These are phyloP conservation scores for Muscina levida DNA, from an alignment of 2,888 invertebrate genomes.

Conservation along the genomic window DNA sequence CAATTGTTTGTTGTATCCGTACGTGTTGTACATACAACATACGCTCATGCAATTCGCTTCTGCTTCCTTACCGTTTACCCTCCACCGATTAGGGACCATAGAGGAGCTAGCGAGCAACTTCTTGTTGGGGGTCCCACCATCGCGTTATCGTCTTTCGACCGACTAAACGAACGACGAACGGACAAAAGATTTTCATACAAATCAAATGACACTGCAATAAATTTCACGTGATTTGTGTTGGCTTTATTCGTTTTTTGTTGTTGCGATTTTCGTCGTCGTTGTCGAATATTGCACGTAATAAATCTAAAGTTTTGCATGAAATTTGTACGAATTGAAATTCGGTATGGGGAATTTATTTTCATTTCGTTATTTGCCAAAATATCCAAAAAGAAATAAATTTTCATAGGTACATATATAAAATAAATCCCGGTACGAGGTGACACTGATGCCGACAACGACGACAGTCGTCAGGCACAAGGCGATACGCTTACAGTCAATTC, in stretches of 20 bases:
- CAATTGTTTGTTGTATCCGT: constrained; percentile 20
- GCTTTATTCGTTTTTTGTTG: constrained; percentile 31
- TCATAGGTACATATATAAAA: constrained; percentile 6
- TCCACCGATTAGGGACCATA: neutral
- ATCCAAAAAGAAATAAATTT: constrained; percentile 10
- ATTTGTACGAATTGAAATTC: constrained; percentile 37
- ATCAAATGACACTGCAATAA: constrained; percentile 63
- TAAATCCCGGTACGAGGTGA: constrained; percentile 16
- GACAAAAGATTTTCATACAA: constrained; percentile 48
- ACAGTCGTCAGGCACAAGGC: neutral
- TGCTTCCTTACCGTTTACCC: neutral
- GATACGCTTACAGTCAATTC: neutral
- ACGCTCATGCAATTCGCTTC: neutral
- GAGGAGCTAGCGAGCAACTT: neutral
- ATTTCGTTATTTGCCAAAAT: constrained; percentile 34
- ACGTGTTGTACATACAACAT: constrained; percentile 51
- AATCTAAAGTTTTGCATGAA: constrained; percentile 58
- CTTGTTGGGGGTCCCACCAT: neutral
- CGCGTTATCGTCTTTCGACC: constrained; percentile 2
- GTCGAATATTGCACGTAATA: constrained; percentile 58
- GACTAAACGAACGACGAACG: constrained; percentile 28
- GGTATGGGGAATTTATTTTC: constrained; percentile 6
- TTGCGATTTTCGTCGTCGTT: constrained; percentile 34
- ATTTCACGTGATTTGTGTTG: constrained; percentile 55
- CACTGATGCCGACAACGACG: neutral